Percentiles rank a stretch among this genome's conserved stretches.
These are phyloP conservation scores for Battus philenor DNA, from an alignment of 1,140 invertebrate species.

Conservation along the genomic window DNA sequence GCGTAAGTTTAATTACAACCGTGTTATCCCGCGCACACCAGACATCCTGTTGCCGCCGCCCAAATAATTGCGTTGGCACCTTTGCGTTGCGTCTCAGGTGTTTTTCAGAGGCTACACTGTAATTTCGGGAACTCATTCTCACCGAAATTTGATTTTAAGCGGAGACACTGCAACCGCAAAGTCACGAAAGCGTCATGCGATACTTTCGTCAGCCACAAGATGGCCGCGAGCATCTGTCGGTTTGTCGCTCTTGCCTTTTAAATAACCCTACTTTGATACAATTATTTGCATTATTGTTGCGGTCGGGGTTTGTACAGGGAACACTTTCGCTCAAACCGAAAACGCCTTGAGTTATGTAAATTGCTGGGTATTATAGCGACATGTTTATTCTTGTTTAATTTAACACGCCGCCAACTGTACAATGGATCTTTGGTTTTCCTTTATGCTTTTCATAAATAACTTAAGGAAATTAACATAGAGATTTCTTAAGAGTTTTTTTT, in stretches of 20 bases:
- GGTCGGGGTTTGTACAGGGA: slow-evolving; percentile 49
- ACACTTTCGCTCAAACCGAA: slow-evolving; percentile 46
- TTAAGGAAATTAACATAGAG: no score
- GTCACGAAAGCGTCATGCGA: slow-evolving; percentile 52
- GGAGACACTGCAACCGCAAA: slow-evolving; percentile 61
- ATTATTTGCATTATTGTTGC: slow-evolving; percentile 63
- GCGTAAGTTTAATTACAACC: no score
- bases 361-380: slow-evolving; percentile 25
- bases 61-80: slow-evolving; percentile 11
- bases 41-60: background rate
- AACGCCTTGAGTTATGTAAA: slow-evolving; percentile 47
- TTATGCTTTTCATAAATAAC: no score
- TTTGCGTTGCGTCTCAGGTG: background rate
- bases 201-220: slow-evolving; percentile 48
- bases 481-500: no score
- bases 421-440: no score
- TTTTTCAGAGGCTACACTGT: slow-evolving; percentile 1
- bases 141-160: slow-evolving; percentile 57
- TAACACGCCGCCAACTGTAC: background rate
- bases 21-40: no score
- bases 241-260: slow-evolving; percentile 64
- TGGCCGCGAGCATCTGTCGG: slow-evolving; percentile 71
- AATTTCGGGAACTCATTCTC: background rate
- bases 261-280: slow-evolving; percentile 60
- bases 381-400: slow-evolving; percentile 11